Conservation (phyloP, 2,888 invertebrate genomes). For the Aphrophora alni region DNA sequence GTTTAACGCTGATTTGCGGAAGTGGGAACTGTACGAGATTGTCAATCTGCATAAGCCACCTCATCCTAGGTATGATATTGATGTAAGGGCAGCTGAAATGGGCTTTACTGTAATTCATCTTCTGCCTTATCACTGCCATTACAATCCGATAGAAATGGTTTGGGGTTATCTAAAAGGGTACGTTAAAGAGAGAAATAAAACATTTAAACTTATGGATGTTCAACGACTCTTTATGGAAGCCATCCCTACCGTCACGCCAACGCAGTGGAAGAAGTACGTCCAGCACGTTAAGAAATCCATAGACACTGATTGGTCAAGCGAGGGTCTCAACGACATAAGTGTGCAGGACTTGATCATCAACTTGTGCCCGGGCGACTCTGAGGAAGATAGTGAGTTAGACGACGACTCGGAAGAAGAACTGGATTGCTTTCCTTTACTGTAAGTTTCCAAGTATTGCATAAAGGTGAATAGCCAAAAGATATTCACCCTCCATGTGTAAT, state of each 20-base stretch:
- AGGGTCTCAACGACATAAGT: background rate
- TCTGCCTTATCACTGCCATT: background rate
- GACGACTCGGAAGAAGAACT: background rate
- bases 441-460: background rate
- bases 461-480: too few relatives aligned
- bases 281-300: constrained; percentile 17
- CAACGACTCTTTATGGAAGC: constrained; percentile 7
- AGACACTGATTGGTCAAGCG: background rate
- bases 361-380: background rate
- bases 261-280: constrained; percentile 7
- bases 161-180: background rate
- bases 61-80: background rate
- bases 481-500: too few relatives aligned
- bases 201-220: constrained; percentile 12
- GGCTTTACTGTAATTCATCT: background rate
- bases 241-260: background rate
- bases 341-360: background rate
- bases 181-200: background rate
- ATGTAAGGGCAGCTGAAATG: constrained; percentile 6
- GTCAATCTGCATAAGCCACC: constrained; percentile 20
- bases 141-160: background rate
- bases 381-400: background rate
- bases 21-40: background rate
- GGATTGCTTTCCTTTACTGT: background rate
- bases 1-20: constrained; percentile 12